These are phyloP conservation scores for Hippoglossus stenolepis DNA, from an alignment of 2,113 vertebrate species.

Conservation along the genomic window DNA sequence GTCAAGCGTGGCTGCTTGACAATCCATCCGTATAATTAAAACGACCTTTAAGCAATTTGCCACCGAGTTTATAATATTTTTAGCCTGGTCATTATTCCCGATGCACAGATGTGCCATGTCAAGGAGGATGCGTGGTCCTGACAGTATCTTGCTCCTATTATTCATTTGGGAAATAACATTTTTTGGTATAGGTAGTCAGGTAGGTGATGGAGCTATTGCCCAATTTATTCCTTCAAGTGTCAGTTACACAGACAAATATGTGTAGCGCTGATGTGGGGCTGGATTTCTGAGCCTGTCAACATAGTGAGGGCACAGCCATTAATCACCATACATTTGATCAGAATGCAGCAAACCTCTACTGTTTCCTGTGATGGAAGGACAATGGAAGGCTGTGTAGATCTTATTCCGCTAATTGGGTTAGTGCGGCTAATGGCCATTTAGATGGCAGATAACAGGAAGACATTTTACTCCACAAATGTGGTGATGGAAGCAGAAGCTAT, in stretches of 20 bases:
- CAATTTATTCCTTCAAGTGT: slow-evolving; percentile 79
- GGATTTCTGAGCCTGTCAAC: slow-evolving; percentile 75
- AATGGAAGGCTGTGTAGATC: slow-evolving; percentile 80
- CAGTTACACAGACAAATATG: slow-evolving; percentile 75
- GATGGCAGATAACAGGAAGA: slow-evolving; percentile 81
- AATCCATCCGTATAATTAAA: slow-evolving; percentile 83
- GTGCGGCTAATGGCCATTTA: slow-evolving; percentile 83
- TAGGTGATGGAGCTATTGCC: slow-evolving; percentile 74
- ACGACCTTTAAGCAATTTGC: slow-evolving; percentile 80
- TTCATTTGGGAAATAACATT: slow-evolving; percentile 66
- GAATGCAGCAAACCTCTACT: slow-evolving; percentile 78
- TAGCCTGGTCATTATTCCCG: slow-evolving; percentile 78
- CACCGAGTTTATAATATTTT: slow-evolving; percentile 77
- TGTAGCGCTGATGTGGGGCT: slow-evolving; percentile 53
- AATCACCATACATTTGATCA: slow-evolving; percentile 84
- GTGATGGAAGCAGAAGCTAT: slow-evolving; percentile 78
- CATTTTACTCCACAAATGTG: slow-evolving; percentile 78
- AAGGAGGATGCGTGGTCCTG: slow-evolving; percentile 58
- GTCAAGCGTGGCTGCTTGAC: slow-evolving; percentile 73
- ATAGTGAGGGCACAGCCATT: slow-evolving; percentile 75
- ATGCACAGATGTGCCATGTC: slow-evolving; percentile 75
- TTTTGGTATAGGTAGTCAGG: slow-evolving; percentile 56
- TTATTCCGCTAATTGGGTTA: slow-evolving; percentile 84
- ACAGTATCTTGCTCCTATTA: slow-evolving; percentile 68
- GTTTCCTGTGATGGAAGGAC: slow-evolving; percentile 83